Evolutionary conservation across 2,797 vertebrate species (phyloP), one percentile per base, ranked within the genome.

Genomic region (Ctenopoma multispine): DNA sequence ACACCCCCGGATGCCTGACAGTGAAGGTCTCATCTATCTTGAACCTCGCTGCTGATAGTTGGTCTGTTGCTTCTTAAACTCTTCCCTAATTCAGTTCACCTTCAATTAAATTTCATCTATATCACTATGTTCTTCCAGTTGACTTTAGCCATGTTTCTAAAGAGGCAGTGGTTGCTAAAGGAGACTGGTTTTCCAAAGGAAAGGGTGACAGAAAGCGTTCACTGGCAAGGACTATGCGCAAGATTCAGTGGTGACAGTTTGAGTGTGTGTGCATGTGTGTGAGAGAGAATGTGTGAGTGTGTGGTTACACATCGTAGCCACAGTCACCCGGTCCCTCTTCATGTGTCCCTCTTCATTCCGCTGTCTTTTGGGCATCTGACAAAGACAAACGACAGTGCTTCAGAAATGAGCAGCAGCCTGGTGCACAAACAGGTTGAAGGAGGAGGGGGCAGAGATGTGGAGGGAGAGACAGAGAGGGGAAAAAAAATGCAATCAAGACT

Each of bases 21-120:
- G 90, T 89, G 79, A 86, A 84, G 89, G 86, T 88, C 93, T 94
- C 95, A 96, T 97, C 96, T 94, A 94, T 97, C 95, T 96, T 92
- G 81, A 90, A 75, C 93, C 92, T 59, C 12, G 54, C 90, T 84
- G 84, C 84, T 87, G 93, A 95, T 96, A 93, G 94, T 95, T 69
- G 82, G 50, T 72, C 73, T 79, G 61, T 84, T 84, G 72, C 58
- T 54, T 64, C 38, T 6, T 58, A 56, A 74, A 77, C 72, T 88
- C 72, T 67, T 57, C 48, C 44, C 75, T 80, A 83, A 78, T 88
- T 80, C 80, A 34, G 54, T 58, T 79, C 66, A 75, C 82, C 92
- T 93, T 92, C 90, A 90, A 91, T 93, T 89, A 89, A 88, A 92
- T 90, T 79, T 80, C 58, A 84, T 87, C 87, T 55, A 56, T 70